Conservation (phyloP, 2,113 vertebrate species). For the Indri indri region DNA sequence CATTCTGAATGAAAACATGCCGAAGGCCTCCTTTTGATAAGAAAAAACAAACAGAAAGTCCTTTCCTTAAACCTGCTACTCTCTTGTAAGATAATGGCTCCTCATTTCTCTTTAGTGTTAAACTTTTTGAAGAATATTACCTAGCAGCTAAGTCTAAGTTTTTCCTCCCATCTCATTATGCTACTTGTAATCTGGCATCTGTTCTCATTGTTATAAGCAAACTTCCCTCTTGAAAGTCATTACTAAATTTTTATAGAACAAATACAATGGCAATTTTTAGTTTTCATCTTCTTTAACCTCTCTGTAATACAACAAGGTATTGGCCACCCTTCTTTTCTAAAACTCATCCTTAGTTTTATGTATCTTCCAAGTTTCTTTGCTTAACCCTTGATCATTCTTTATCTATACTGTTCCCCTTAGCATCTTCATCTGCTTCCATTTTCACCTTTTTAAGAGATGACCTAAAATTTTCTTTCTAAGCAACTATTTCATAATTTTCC, state of each 20-base stretch:
- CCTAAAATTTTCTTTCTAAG: not conserved
- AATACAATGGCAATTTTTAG: not conserved
- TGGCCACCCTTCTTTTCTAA: not conserved
- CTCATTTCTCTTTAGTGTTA: not conserved
- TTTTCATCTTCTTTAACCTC: not conserved
- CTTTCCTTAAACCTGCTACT: not conserved
- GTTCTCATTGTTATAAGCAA: not conserved
- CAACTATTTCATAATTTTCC: not conserved
- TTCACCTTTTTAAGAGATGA: not conserved
- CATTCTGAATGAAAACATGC: not conserved
- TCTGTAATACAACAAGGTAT: not conserved
- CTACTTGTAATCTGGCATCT: not conserved
- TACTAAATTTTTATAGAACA: not conserved
- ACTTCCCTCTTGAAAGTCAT: not conserved
- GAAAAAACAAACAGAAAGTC: not conserved
- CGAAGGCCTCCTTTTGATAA: not conserved
- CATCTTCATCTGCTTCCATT: not conserved
- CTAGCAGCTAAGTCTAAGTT: not conserved
- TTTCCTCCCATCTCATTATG: not conserved
- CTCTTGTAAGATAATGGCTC: not conserved
- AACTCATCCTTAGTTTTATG: not conserved
- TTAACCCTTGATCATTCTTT: not conserved
- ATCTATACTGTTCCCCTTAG: not conserved
- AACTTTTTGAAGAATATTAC: not conserved
- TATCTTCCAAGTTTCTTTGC: not conserved